Percentiles rank a stretch among this genome's conserved stretches.
Conservation (phyloP, 2,797 vertebrate genomes). For the Coregonus suidteri region DNA sequence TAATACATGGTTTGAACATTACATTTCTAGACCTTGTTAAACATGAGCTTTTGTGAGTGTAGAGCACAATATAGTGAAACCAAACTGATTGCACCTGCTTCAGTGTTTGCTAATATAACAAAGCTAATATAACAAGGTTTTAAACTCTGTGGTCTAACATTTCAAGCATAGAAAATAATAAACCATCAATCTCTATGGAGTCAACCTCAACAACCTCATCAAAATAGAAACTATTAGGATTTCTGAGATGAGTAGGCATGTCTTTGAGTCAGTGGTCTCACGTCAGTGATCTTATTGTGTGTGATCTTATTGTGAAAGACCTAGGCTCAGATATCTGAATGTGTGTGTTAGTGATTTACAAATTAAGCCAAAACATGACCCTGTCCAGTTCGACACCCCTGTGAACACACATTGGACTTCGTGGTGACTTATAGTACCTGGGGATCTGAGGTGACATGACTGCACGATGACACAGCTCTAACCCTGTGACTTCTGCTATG, state of each 20-base stretch:
- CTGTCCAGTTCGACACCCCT: constrained; percentile 10
- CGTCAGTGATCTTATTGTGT: too few species aligned
- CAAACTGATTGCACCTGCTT: background rate
- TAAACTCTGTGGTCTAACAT: background rate
- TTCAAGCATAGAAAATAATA: too few species aligned
- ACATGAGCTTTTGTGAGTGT: too few species aligned
- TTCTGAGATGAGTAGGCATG: too few species aligned
- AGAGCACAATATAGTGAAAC: background rate
- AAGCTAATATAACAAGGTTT: too few species aligned
- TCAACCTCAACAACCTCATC: too few species aligned
- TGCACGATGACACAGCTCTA: background rate
- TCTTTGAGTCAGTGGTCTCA: too few species aligned
- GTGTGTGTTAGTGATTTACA: constrained; percentile 1
- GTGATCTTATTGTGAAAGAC: background rate
- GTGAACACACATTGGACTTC: constrained; percentile 2
- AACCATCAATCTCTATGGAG: too few species aligned
- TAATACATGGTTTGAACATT: too few species aligned
- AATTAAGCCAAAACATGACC: constrained; percentile 11
- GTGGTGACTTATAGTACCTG: background rate
- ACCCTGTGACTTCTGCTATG: background rate
- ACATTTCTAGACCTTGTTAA: too few species aligned
- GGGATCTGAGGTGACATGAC: background rate
- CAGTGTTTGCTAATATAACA: background rate
- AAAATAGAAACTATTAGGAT: too few species aligned
- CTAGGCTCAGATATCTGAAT: background rate